phyloP scores from a whole-genome alignment of 2,888 invertebrate genomes.

The Trachelus troglodyta region DNA sequence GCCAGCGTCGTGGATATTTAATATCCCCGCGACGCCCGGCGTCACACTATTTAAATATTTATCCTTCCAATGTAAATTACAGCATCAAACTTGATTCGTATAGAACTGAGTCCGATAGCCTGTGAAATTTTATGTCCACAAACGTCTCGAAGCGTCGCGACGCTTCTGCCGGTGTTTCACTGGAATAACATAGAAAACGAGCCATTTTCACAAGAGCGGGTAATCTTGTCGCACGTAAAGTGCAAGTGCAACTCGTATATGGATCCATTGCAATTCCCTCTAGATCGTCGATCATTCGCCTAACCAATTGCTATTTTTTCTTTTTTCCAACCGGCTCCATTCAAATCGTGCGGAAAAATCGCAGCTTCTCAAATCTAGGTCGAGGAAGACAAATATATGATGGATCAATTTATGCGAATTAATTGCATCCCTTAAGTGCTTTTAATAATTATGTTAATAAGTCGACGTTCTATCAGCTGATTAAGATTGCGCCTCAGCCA shows the following conservation, averaged over 20 bases:
- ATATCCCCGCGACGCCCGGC: background rate
- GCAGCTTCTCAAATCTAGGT: background rate
- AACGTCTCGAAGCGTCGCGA: background rate
- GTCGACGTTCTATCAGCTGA: slow-evolving; percentile 33
- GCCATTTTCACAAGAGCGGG: background rate
- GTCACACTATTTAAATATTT: background rate
- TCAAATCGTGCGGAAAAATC: background rate
- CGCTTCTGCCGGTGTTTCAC: background rate
- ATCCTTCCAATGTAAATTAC: background rate
- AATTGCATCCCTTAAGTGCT: slow-evolving; percentile 14
- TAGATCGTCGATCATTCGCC: background rate
- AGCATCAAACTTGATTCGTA: background rate
- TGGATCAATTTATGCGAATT: background rate
- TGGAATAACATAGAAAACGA: background rate
- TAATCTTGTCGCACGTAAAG: background rate
- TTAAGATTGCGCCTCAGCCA: slow-evolving; percentile 25
- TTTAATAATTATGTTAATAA: slow-evolving; percentile 35
- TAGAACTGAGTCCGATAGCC: background rate
- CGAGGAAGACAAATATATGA: background rate
- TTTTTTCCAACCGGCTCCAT: background rate
- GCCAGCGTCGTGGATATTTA: background rate
- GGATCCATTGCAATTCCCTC: background rate
- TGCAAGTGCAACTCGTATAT: background rate
- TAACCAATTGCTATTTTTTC: background rate
- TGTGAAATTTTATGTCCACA: background rate